Conservation (phyloP, 1,140 invertebrate species). For the Lucilia cuprina region DNA sequence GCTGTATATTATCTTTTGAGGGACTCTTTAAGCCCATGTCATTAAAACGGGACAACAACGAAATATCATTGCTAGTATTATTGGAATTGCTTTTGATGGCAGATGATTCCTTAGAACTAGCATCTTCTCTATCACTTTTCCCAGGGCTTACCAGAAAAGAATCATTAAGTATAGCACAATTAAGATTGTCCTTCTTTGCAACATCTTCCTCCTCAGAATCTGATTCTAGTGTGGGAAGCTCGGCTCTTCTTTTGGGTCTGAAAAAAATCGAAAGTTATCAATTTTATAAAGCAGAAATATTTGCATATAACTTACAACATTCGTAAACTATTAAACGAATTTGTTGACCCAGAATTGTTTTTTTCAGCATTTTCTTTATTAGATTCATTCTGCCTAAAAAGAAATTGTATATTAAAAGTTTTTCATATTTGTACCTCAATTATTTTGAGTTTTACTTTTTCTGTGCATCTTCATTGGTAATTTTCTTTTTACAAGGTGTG, state of each 20-base stretch:
- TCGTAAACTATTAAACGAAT: conserved; percentile 20
- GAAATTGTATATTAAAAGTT: background rate
- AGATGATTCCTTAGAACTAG: conserved; percentile 12
- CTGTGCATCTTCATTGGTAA: background rate
- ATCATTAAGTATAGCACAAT: conserved; percentile 59
- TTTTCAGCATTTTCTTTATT: conserved; percentile 43
- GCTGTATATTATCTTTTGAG: background rate
- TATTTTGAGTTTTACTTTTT: conserved; percentile 16
- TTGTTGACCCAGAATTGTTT: background rate
- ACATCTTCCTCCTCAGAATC: conserved; percentile 55
- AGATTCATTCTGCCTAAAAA: background rate
- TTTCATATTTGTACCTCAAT: background rate
- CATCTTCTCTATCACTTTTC: conserved; percentile 37
- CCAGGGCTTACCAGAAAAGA: conserved; percentile 56
- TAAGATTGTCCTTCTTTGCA: conserved; percentile 50
- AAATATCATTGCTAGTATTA: conserved; percentile 43
- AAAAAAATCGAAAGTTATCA: conserved; percentile 11
- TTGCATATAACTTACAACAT: conserved; percentile 28
- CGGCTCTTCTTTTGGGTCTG: conserved; percentile 51
- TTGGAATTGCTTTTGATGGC: background rate
- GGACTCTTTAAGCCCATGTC: conserved; percentile 49
- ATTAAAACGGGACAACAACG: conserved; percentile 52
- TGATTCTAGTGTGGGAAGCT: conserved; percentile 52
- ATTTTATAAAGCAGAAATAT: background rate
- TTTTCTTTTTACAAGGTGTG: conserved; percentile 45